Conservation (phyloP, 1,140 invertebrate species). For the Lysiphlebus fabarum region DNA sequence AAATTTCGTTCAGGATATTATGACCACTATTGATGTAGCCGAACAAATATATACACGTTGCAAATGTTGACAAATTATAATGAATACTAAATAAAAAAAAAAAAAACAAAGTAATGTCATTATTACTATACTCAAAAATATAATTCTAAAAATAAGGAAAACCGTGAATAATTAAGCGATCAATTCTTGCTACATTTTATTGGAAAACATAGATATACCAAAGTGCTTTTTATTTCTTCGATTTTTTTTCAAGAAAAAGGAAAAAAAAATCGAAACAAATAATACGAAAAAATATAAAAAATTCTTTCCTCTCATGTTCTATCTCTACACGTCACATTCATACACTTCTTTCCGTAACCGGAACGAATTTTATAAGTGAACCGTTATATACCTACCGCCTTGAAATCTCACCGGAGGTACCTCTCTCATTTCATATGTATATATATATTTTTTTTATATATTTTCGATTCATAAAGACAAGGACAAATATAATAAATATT, state of each 20-base stretch:
- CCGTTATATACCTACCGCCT: slow-evolving; percentile 26
- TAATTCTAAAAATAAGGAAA: no score
- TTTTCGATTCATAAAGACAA: slow-evolving; percentile 12
- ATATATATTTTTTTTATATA: no score
- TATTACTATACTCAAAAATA: no score
- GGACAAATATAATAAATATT: slow-evolving; percentile 10
- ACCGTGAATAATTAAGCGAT: no score
- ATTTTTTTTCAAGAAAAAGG: not conserved
- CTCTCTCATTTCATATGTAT: slow-evolving; percentile 6
- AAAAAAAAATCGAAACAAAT: slow-evolving; percentile 3
- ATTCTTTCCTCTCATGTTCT: slow-evolving; percentile 6
- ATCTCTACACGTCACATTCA: slow-evolving; percentile 10
- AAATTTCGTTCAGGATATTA: no score
- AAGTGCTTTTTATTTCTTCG: not conserved
- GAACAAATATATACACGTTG: no score
- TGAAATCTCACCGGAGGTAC: slow-evolving; percentile 19
- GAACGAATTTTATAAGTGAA: slow-evolving; percentile 36
- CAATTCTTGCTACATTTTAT: no score
- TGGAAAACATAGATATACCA: no score
- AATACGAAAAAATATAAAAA: slow-evolving; percentile 5
- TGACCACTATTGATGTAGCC: no score
- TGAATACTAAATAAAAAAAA: no score
- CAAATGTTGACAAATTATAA: no score
- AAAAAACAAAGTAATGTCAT: no score
- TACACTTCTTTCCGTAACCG: slow-evolving; percentile 25